Base-by-base conservation (phyloP, 2,113 vertebrate genomes). In the Dicerorhinus sumatrensis region DNA sequence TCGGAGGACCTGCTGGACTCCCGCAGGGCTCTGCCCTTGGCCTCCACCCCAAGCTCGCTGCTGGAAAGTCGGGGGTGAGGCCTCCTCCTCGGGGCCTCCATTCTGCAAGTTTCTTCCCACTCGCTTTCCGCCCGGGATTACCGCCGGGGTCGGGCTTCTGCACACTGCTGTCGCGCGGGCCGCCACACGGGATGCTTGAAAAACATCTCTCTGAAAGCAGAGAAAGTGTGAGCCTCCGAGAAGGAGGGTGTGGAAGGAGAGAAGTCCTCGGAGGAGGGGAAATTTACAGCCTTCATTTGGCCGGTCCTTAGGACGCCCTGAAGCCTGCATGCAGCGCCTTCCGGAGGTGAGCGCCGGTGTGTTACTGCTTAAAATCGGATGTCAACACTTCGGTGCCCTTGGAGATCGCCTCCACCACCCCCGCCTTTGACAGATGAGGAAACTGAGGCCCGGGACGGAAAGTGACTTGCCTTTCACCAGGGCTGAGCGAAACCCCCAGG, bases 191-290 rank as follows among this genome's bases (percentile, higher is more conserved):
- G 97, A 73, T 79, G 96, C 97, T 97, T 80, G 86, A 58, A 97
- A 97, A 97, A 95, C 95, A 93, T 82, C 93, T 83, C 86, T 54
- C 89, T 97, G 98, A 97, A 98, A 98, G 94, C 95, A 96, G 97
- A 98, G 98, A 98, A 98, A 48, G 98, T 98, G 98, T 90, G 97
- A 98, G 92, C 56, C 86, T 54, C 89, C 42, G 27, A 77, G 94
- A 96, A 72, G 94, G 82, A 94, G 97, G 63, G 97, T 89, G 97
- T 96, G 96, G 98, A 96, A 69, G 86, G 97, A 92, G 94, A 62
- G 89, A 1, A 29, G 97, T 91, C 95, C 89, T 91, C 5, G 0
- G 85, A 97, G 97, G 92, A 83, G 36, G 65, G 81, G 95, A 97
- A 92, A 96, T 98, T 97, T 95, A 98, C 82, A 92, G 92, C 73